A percentile compares a stretch with the other conserved stretches of the same genome.
Evolutionary conservation across 2,888 invertebrate genomes (phyloP).

Genomic region (Acrobeloides nanus): DNA sequence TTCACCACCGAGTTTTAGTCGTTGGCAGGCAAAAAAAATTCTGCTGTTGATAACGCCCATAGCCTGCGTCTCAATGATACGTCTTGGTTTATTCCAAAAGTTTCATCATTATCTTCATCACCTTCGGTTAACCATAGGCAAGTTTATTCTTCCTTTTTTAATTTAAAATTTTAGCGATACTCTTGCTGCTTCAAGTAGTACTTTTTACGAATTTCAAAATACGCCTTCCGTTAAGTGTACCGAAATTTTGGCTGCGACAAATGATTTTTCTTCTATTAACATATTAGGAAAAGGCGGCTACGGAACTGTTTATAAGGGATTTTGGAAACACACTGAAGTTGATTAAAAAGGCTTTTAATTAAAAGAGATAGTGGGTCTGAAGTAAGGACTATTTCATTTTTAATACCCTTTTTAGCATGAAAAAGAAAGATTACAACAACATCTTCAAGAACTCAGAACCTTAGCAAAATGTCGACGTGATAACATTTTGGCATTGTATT

Average conservation of each 20-base stretch:
- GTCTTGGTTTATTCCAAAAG: slow-evolving; percentile 19
- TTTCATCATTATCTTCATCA: slow-evolving; percentile 3
- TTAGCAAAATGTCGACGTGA: slow-evolving; percentile 69
- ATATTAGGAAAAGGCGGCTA: slow-evolving; percentile 79
- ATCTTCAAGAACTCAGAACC: slow-evolving; percentile 53
- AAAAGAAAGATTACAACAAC: slow-evolving; percentile 53
- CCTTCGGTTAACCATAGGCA: background rate
- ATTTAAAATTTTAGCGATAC: slow-evolving; percentile 19
- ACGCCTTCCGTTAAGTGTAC: slow-evolving; percentile 64
- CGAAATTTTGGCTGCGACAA: slow-evolving; percentile 71
- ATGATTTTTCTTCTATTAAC: slow-evolving; percentile 68
- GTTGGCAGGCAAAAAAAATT: background rate
- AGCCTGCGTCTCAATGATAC: slow-evolving; percentile 5
- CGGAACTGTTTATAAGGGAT: slow-evolving; percentile 80
- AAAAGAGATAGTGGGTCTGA: slow-evolving; percentile 68
- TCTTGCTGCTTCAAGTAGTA: slow-evolving; percentile 4
- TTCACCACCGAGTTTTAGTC: too few species aligned
- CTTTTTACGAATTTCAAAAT: slow-evolving; percentile 39
- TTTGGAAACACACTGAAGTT: slow-evolving; percentile 77
- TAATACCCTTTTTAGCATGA: slow-evolving; percentile 28
- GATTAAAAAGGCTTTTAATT: slow-evolving; percentile 71
- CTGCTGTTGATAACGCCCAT: slow-evolving; percentile 20
- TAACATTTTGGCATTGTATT: slow-evolving; percentile 80
- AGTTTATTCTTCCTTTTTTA: too few species aligned
- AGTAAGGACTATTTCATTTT: slow-evolving; percentile 18